phyloP scores from a whole-genome alignment of 2,113 vertebrate species.

The Ibidorhyncha struthersii region DNA sequence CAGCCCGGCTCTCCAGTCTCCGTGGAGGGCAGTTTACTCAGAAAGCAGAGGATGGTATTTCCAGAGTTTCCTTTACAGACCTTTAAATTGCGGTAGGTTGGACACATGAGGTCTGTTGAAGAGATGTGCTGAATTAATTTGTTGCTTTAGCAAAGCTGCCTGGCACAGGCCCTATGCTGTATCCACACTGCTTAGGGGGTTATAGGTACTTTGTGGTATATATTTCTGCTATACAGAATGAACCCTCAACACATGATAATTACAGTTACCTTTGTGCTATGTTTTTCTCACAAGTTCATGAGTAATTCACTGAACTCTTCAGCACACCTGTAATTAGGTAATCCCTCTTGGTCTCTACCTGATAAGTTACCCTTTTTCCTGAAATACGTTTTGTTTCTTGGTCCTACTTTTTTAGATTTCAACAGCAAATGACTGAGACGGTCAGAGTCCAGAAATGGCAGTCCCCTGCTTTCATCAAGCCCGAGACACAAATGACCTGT shows the following conservation, averaged over 20 bases:
- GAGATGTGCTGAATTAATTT: neutral
- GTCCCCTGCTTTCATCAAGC: neutral
- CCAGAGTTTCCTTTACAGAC: neutral
- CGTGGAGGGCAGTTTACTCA: neutral
- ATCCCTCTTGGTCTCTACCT: neutral
- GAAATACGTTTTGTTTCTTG: neutral
- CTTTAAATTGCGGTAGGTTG: neutral
- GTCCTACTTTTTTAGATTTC: neutral
- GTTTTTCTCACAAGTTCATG: neutral
- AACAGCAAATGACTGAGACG: neutral
- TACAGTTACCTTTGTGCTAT: neutral
- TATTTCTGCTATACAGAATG: neutral
- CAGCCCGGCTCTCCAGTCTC: fast-evolving
- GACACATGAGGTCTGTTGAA: neutral
- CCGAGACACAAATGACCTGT: neutral
- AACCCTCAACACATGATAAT: neutral
- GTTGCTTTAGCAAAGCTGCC: neutral
- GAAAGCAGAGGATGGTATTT: neutral
- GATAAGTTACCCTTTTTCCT: neutral
- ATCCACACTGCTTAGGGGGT: too few relatives aligned
- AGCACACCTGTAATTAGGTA: neutral
- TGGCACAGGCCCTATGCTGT: neutral
- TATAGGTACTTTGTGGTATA: neutral
- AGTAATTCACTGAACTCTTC: neutral
- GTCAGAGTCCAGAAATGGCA: neutral